A percentile compares a stretch with the other conserved stretches of the same genome.
Evolutionary conservation across 2,888 invertebrate species (phyloP).

Genomic region (Xylota sylvarum): DNA sequence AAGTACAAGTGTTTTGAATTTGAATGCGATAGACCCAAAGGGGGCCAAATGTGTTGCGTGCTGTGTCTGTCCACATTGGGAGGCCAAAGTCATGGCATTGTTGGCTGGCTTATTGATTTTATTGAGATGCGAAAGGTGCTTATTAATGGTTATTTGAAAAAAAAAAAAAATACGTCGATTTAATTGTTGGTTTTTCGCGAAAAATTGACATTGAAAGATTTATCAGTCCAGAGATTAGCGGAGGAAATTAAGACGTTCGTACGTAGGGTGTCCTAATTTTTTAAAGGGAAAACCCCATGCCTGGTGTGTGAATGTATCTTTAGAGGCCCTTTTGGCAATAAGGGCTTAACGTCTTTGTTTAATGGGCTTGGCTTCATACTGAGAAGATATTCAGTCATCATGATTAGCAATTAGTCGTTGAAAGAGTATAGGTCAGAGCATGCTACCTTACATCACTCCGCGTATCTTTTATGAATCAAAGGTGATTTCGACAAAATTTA

Average conservation of each 20-base stretch:
- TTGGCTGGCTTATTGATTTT: conserved; percentile 10
- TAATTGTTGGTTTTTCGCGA: conserved; percentile 23
- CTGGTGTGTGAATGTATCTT: too few species aligned
- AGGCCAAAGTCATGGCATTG: conserved; percentile 23
- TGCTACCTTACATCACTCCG: neutral
- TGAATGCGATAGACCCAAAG: conserved; percentile 18
- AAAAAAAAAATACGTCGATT: neutral
- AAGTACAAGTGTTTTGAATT: conserved; percentile 47
- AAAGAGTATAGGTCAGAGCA: too few species aligned
- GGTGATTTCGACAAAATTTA: too few species aligned
- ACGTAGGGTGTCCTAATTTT: neutral
- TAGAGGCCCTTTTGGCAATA: too few species aligned
- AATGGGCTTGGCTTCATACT: too few species aligned
- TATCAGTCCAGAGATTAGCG: conserved; percentile 7
- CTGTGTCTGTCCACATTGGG: conserved; percentile 2
- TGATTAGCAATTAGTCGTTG: neutral
- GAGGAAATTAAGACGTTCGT: neutral
- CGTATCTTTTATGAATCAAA: too few species aligned
- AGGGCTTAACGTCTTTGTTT: too few species aligned
- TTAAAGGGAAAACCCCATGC: too few species aligned
- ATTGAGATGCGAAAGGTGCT: conserved; percentile 31
- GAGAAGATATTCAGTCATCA: too few species aligned
- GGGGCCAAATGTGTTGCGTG: conserved; percentile 38
- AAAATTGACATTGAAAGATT: conserved; percentile 29
- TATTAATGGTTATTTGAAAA: conserved; percentile 33